These are phyloP conservation scores for Centroberyx gerrardi DNA, from an alignment of 2,797 vertebrate genomes.

Conservation along the genomic window DNA sequence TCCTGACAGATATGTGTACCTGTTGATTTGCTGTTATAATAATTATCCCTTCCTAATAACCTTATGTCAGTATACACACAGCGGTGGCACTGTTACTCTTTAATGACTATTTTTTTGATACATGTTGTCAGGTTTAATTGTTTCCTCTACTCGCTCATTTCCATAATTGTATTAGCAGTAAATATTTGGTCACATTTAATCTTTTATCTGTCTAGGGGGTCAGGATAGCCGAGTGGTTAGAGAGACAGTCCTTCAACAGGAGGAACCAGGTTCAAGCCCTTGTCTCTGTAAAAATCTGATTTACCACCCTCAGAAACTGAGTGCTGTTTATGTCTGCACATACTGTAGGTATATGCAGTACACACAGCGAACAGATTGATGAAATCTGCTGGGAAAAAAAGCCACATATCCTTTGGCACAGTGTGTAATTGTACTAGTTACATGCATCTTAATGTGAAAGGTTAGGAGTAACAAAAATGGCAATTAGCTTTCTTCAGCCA, in stretches of 20 bases:
- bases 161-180: constrained; percentile 9
- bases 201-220: background rate
- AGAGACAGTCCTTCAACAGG: constrained; percentile 29
- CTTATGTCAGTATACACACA: background rate
- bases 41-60: constrained; percentile 36
- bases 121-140: background rate
- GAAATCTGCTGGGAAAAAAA: constrained; percentile 63
- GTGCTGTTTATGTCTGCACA: no score
- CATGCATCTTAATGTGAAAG: constrained; percentile 82
- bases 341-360: background rate
- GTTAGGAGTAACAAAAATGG: constrained; percentile 80
- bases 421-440: constrained; percentile 78
- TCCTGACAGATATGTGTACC: constrained; percentile 23
- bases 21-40: constrained; percentile 23
- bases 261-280: constrained; percentile 22
- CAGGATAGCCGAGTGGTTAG: constrained; percentile 10
- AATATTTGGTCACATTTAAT: constrained; percentile 36
- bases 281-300: no score
- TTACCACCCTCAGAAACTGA: no score
- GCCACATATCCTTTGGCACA: constrained; percentile 72
- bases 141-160: constrained; percentile 5
- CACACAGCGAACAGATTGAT: constrained; percentile 48
- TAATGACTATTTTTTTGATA: constrained; percentile 3
- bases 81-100: constrained; percentile 2
- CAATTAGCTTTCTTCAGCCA: constrained; percentile 82